These are phyloP conservation scores for Eupeodes corollae DNA, from an alignment of 1,140 invertebrate genomes.

Conservation along the genomic window DNA sequence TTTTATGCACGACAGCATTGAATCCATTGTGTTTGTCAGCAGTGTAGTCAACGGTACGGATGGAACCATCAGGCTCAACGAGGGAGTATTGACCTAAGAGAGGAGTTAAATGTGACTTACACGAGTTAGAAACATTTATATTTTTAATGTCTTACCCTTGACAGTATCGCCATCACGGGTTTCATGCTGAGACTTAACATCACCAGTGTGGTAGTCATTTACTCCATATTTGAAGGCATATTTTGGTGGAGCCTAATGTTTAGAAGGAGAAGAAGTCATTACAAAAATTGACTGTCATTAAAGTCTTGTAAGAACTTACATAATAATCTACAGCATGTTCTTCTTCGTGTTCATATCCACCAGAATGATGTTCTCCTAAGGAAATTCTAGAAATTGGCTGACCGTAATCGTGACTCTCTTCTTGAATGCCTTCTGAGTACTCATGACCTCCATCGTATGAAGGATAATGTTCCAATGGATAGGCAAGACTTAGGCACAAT, in stretches of 20 bases:
- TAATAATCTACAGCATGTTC: conserved; percentile 37
- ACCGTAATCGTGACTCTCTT: conserved; percentile 21
- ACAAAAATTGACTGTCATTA: not conserved
- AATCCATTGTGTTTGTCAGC: conserved; percentile 42
- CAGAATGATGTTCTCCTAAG: conserved; percentile 22
- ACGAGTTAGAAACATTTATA: not conserved
- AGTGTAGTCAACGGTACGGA: conserved; percentile 42
- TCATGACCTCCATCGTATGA: conserved; percentile 27
- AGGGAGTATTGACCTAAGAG: conserved; percentile 37
- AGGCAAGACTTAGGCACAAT: conserved; percentile 29
- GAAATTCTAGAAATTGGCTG: conserved; percentile 33
- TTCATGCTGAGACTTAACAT: conserved; percentile 44
- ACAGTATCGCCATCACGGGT: conserved; percentile 43
- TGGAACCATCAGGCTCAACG: conserved; percentile 45
- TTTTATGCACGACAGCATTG: conserved; percentile 53
- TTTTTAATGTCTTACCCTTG: conserved; percentile 34
- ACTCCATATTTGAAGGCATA: conserved; percentile 45
- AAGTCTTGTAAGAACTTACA: conserved; percentile 23
- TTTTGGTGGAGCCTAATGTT: conserved; percentile 40
- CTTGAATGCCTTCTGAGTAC: conserved; percentile 23
- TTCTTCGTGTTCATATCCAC: conserved; percentile 15
- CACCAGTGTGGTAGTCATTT: conserved; percentile 42
- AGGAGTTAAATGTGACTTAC: not conserved
- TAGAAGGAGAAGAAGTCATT: not conserved
- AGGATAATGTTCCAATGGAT: conserved; percentile 28